phyloP scores from a whole-genome alignment of 2,888 invertebrate genomes.

The Boloria euphrosyne region DNA sequence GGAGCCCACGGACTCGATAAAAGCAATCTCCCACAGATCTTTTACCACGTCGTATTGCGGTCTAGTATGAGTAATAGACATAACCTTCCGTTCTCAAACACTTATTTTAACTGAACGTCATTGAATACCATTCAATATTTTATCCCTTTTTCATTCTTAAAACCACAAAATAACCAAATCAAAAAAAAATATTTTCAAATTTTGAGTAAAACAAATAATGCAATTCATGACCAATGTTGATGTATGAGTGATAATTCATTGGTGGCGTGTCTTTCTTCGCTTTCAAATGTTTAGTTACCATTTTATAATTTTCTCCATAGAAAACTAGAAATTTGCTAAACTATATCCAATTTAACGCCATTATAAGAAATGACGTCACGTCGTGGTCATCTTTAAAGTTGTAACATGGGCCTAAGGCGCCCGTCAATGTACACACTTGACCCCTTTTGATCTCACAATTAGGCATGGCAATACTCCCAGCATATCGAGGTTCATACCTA shows the following conservation, averaged over 20 bases:
- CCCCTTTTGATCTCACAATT: slow-evolving; percentile 82
- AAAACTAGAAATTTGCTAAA: neutral
- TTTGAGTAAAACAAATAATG: no score
- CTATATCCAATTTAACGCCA: neutral
- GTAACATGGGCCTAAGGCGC: slow-evolving; percentile 70
- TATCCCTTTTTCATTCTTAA: no score
- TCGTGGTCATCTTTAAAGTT: slow-evolving; percentile 44
- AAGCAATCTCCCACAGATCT: slow-evolving; percentile 18
- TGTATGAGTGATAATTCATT: no score
- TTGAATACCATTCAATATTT: slow-evolving; percentile 12
- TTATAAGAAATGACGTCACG: slow-evolving; percentile 35
- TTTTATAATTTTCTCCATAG: neutral
- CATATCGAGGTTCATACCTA: slow-evolving; percentile 21
- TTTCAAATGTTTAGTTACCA: no score
- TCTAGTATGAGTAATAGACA: slow-evolving; percentile 35
- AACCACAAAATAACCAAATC: no score
- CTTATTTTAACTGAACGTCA: slow-evolving; percentile 32
- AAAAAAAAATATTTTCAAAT: no score
- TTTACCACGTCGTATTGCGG: slow-evolving; percentile 25
- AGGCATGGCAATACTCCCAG: slow-evolving; percentile 70
- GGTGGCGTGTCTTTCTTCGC: no score
- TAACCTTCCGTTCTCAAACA: slow-evolving; percentile 38
- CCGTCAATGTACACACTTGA: slow-evolving; percentile 81
- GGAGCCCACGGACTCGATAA: no score
- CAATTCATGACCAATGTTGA: no score